Conservation (phyloP, 2,888 invertebrate species). For the Sthenelais limicola region DNA sequence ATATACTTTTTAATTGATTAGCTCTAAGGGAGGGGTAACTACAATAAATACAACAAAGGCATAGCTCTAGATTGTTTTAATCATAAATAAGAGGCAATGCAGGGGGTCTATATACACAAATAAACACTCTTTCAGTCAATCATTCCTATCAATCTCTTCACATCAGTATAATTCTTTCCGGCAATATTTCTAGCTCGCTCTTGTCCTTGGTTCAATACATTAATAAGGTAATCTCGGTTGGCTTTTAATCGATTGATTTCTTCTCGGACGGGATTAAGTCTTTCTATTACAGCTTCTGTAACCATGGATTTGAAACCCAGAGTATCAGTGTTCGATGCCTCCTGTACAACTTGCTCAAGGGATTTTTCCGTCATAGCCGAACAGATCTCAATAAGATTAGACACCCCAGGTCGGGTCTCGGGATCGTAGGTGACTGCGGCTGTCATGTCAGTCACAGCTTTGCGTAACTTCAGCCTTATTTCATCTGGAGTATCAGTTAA, state of each 20-base stretch:
- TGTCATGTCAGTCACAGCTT: slow-evolving; percentile 91
- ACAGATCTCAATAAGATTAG: slow-evolving; percentile 90
- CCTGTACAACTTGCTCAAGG: slow-evolving; percentile 80
- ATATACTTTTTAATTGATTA: too few relatives aligned
- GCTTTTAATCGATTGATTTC: slow-evolving; percentile 76
- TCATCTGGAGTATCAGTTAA: slow-evolving; percentile 83
- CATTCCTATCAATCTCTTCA: slow-evolving; percentile 65
- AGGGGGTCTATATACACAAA: not conserved
- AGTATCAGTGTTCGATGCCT: slow-evolving; percentile 80
- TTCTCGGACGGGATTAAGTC: slow-evolving; percentile 80
- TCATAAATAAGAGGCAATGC: too few relatives aligned
- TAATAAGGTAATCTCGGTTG: slow-evolving; percentile 78
- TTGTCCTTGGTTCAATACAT: slow-evolving; percentile 78
- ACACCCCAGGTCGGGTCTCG: slow-evolving; percentile 85
- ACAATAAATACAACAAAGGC: too few relatives aligned
- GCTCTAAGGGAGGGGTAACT: too few relatives aligned
- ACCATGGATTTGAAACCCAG: slow-evolving; percentile 83
- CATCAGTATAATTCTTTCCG: slow-evolving; percentile 78
- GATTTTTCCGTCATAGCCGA: slow-evolving; percentile 80
- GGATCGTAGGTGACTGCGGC: slow-evolving; percentile 87
- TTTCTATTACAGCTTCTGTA: slow-evolving; percentile 81
- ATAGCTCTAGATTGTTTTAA: too few relatives aligned
- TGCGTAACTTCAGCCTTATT: slow-evolving; percentile 83
- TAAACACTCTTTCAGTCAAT: not conserved
- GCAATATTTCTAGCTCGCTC: slow-evolving; percentile 79